Evolutionary conservation across 2,888 invertebrate genomes (phyloP), one percentile per base, ranked within the genome.

Genomic region (Isotomurus palustris): DNA sequence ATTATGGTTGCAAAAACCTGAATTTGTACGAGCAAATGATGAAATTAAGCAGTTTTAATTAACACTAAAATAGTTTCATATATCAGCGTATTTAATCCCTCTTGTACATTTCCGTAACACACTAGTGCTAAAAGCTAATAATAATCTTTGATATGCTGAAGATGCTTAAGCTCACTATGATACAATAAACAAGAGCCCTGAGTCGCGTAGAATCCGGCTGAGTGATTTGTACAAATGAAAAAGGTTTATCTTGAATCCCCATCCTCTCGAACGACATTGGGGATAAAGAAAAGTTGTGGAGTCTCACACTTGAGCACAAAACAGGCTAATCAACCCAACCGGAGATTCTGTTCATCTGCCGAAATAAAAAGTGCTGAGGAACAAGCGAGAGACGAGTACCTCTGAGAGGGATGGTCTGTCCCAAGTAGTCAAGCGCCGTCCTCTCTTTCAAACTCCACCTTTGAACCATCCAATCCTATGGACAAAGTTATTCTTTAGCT

Each of bases 401-500:
- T 40, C n/a, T 40, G 6, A 40, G 50, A 50, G 38, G 50, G 50
- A 4, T 50, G 50, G 50, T 27, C 27, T 35, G 21, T n/a, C 19
- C 10, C 17, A 49, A 49, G 36, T 28, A 49, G 49, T 49, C 49
- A 49, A 49, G 49, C 49, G 49, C 50, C 50, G 38, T 50, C 50
- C 50, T 35, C 38, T 17, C 25, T 22, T 50, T 38, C 22, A 43
- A 38, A 50, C 36, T 38, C 38, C 50, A 36, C 36, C 50, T 38
- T 50, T 50, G n/a, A 17, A 32, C 49, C 47, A 47, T 47, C 47
- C 49, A 49, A 35, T 49, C 49, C 49, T 50, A 38, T 32, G 32
- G 22, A 5, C 50, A 50, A 50, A 50, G 50, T 50, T 50, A 32
- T 50, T 35, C 50, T 38, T 50, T 27, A 6, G 19, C 40, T 44